Evolutionary conservation across 2,113 vertebrate genomes (phyloP).

Genomic region (Chaetura pelagica): DNA sequence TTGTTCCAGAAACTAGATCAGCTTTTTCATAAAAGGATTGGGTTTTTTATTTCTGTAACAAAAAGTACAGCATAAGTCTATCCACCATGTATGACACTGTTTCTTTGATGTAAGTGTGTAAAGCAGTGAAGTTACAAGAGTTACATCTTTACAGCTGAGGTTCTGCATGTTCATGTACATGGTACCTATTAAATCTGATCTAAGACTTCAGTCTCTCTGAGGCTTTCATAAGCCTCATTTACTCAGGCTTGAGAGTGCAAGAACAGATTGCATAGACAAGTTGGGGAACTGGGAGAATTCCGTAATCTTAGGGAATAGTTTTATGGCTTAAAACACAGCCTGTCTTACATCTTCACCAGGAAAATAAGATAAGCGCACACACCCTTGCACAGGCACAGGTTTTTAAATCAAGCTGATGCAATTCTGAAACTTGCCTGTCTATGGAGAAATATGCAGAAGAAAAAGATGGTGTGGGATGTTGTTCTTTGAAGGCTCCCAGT

Average conservation of each 20-base stretch:
- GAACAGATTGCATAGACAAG: background rate
- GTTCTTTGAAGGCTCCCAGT: background rate
- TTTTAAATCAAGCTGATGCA: background rate
- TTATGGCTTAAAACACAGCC: background rate
- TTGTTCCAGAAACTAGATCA: background rate
- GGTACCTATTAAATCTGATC: background rate
- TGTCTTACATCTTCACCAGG: background rate
- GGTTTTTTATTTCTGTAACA: background rate
- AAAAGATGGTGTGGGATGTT: background rate
- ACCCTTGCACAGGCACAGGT: background rate
- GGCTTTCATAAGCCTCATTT: background rate
- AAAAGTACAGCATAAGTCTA: background rate
- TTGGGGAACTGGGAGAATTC: background rate
- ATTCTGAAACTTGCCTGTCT: background rate
- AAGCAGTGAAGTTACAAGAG: background rate
- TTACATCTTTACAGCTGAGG: background rate
- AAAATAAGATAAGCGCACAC: background rate
- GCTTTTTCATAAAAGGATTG: background rate
- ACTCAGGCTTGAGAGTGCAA: background rate
- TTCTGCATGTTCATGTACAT: background rate
- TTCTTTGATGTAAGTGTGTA: background rate
- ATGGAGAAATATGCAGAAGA: background rate
- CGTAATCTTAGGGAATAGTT: background rate
- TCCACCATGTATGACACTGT: background rate
- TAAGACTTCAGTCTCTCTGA: background rate